Evolutionary conservation across 2,888 invertebrate species (phyloP).

Genomic region (Clepsis dumicolana): DNA sequence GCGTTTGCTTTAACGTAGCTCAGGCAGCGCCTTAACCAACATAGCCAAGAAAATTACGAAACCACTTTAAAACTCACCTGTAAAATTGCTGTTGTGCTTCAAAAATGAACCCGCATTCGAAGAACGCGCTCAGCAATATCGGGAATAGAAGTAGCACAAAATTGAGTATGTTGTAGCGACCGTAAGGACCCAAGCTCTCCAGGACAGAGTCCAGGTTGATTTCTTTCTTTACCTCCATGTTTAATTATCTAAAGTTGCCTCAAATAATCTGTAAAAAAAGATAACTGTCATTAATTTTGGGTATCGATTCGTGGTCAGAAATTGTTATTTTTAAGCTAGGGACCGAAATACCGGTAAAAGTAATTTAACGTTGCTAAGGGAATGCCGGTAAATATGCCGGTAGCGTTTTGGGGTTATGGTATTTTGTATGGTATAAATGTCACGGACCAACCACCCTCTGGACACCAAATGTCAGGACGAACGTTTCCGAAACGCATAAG

Average conservation of each 20-base stretch:
- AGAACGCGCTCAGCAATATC: slow-evolving; percentile 76
- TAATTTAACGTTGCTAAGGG: no score
- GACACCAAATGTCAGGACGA: no score
- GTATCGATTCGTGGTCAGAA: neutral
- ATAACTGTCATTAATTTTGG: neutral
- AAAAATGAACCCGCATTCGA: slow-evolving; percentile 80
- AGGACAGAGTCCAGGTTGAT: slow-evolving; percentile 80
- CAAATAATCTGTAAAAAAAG: neutral
- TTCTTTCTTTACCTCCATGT: slow-evolving; percentile 70
- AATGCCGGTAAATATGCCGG: no score
- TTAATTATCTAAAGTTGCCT: neutral
- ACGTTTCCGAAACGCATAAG: no score
- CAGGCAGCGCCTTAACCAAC: neutral
- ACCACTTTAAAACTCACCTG: slow-evolving; percentile 59
- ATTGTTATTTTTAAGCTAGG: neutral
- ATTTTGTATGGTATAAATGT: no score
- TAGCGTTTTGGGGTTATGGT: no score
- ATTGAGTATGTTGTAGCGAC: slow-evolving; percentile 78
- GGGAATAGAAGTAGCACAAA: slow-evolving; percentile 77
- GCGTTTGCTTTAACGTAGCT: no score
- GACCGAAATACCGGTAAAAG: neutral
- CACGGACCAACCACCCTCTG: no score
- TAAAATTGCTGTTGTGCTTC: slow-evolving; percentile 75
- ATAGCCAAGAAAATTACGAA: slow-evolving; percentile 2
- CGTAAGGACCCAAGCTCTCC: slow-evolving; percentile 78